Evolutionary conservation across 2,888 invertebrate species (phyloP), one percentile per base, ranked within the genome.

Genomic region (Eristalinus sepulchralis): DNA sequence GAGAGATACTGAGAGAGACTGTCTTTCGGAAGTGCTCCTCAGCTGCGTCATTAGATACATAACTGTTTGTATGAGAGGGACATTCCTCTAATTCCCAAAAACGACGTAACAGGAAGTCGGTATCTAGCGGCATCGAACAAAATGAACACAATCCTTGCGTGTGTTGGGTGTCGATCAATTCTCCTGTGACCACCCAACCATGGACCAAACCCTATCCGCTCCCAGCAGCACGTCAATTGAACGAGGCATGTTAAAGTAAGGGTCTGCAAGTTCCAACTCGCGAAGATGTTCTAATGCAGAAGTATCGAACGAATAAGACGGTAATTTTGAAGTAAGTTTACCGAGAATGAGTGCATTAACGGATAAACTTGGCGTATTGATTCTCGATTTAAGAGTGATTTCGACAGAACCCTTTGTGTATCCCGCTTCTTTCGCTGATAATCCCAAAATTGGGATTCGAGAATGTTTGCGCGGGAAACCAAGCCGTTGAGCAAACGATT

Each of bases 11-110:
- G n/a, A 72, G 66, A 31, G 59, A 34, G 33, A 76, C 64, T 13
- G 77, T 83, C 4, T 22, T 34, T 13, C 34, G 59, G 55, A 78
- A 78, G 66, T 71, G 53, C 13, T 36, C 31, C 64, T 85, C 78
- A 33, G 85, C 72, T 22, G 60, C 47, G 24, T 84, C 80, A n/a
- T 68, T 76, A 3, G 31, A 20, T 10, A 60, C 34, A 53, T 68
- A 72, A 60, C 71, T 67, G 2, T 10, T 9, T 34, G 80, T 71
- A 13, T 57, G 24, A 17, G 82, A 68, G 31, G 64, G 73, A 17
- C 57, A 62, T 57, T 63, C 62, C 11, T 66, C 53, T 13, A 68
- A n/a, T n/a, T 68, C 68, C 57, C 68, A 68, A 68, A 68, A 68
- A 2, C 57, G 31, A 22, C 55, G 27, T 9, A 55, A 33, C 1